phyloP scores from a whole-genome alignment of 2,888 invertebrate species.

The Lycocerus yunnanus region DNA sequence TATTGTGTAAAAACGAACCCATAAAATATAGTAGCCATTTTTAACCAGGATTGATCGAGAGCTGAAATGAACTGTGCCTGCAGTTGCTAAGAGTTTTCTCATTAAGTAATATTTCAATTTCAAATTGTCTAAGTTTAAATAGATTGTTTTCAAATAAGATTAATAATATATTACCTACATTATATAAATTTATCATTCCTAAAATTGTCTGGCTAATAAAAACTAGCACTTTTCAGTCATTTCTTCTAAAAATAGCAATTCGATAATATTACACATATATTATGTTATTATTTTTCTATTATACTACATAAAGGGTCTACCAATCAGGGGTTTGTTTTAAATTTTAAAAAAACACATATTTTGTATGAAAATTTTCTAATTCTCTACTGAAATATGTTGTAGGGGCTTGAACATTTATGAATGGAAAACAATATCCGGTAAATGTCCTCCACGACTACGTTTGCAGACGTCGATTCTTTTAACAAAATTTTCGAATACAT shows the following conservation, averaged over 20 bases:
- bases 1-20: neutral
- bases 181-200: neutral
- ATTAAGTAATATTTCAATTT: neutral
- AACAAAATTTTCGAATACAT: no score
- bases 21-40: neutral
- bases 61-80: constrained; percentile 6
- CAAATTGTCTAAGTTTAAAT: neutral
- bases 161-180: neutral
- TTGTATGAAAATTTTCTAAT: no score
- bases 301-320: no score
- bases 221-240: neutral
- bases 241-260: no score
- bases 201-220: neutral
- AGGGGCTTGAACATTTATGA: no score
- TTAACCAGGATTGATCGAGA: constrained; percentile 3
- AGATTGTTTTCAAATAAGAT: neutral
- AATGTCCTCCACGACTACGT: no score
- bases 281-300: neutral
- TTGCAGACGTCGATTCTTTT: no score
- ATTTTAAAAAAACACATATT: no score
- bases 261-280: no score
- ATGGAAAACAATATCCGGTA: no score
- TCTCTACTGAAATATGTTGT: no score
- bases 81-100: constrained; percentile 1
- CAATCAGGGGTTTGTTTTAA: no score